Base-by-base conservation (phyloP, 2,888 invertebrate species). In the Dicycla oo region DNA sequence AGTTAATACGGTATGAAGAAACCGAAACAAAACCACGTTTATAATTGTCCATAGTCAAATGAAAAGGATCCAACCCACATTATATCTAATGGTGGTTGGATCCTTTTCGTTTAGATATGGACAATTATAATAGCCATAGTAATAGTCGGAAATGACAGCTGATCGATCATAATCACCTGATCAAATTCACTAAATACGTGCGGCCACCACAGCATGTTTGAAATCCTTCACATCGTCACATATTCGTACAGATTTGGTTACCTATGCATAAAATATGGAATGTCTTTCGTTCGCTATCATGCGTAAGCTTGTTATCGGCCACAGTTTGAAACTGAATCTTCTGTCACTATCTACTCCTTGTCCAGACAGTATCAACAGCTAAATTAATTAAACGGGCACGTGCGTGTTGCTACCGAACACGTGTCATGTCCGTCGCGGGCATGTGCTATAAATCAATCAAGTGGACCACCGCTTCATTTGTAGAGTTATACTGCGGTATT, bases 321-420 rank as follows among this genome's bases (percentile, higher is more conserved):
- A 2, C 7, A 34, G 34, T 34, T 54, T 49, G 20, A 13, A 53
- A 53, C 1, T 53, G 20, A 58, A 56, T 38, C 69, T 58, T 70
- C 80, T 80, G 83, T 3, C 11, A 34, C 18, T 69, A 62, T 70
- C 43, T 79, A 53, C 43, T 1, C 58, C 30, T 4, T 68, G 54
- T 23, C 8, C 58, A 68, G 68, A 69, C 80, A 84, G 78, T 86
- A 88, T 87, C 89, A 86, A 85, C 85, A 84, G 87, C 86, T 86
- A 90, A 90, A 86, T 92, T 93, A 93, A 93, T 93, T 93, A 93
- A 92, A 87, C 81, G 82, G 82, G 78, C 88, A 88, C 88, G 83
- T 80, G 88, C 84, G 88, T 89, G 91, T 87, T 82, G 81, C 84
- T 86, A 83, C 87, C 84, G 78, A 82, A 81, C 88, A 87, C 84